Percentiles rank a stretch among this genome's conserved stretches.
These are phyloP conservation scores for Plectrocnemia conspersa DNA, from an alignment of 1,140 invertebrate species.

Conservation along the genomic window DNA sequence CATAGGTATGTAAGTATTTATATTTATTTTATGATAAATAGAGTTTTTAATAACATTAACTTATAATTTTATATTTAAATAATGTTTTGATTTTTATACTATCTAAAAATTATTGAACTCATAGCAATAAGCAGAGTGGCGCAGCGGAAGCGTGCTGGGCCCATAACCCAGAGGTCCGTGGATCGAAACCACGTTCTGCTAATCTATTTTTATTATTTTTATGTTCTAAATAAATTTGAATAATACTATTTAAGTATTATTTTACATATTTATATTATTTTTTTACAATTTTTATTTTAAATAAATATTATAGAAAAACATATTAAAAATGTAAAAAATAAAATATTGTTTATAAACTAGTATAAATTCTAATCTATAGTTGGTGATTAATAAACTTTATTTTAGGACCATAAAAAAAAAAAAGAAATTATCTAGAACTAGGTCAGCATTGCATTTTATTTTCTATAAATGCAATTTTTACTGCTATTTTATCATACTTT, in stretches of 20 bases:
- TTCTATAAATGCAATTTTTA: too few relatives aligned
- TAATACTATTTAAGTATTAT: background rate
- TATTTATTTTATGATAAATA: too few relatives aligned
- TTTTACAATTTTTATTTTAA: too few relatives aligned
- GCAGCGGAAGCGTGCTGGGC: conserved; percentile 97
- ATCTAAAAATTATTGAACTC: too few relatives aligned
- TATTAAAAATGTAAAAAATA: background rate
- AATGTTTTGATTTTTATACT: too few relatives aligned
- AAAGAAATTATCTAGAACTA: too few relatives aligned
- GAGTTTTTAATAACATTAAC: too few relatives aligned
- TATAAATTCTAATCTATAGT: background rate
- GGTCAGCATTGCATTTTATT: too few relatives aligned
- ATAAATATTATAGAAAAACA: background rate
- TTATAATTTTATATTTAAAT: too few relatives aligned
- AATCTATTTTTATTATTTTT: conserved; percentile 37
- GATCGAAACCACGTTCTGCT: conserved; percentile 93
- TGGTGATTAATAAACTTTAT: background rate
- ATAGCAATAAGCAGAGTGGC: conserved; percentile 81
- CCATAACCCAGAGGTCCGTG: conserved; percentile 97
- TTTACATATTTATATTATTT: background rate
- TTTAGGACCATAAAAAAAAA: too few relatives aligned
- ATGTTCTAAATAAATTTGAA: background rate
- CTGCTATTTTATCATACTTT: too few relatives aligned
- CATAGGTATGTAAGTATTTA: too few relatives aligned
- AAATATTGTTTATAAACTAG: background rate